Base-by-base conservation (phyloP, 2,797 vertebrate species). In the Xenops minutus region DNA sequence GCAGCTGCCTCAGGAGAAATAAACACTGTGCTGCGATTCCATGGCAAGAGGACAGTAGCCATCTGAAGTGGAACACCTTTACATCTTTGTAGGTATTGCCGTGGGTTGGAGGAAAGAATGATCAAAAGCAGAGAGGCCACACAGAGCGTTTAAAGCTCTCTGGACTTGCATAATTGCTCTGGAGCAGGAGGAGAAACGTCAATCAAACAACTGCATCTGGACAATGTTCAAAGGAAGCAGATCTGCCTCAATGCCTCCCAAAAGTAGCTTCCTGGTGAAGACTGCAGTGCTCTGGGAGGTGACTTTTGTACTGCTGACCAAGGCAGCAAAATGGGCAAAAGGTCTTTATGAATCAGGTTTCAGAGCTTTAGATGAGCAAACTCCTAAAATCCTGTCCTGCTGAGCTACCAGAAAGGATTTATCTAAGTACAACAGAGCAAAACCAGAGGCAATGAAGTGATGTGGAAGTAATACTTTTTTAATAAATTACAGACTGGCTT, bases 381-480 rank as follows among this genome's bases (percentile, higher is more conserved):
- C 20, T 61, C n/a, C 73, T 72, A 41, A 93, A 83, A 93, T 74
- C 72, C 82, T 73, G 86, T 41, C 68, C 75, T 44, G 26, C 75
- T 92, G 68, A 85, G 75, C 52, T 79, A 92, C 64, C 37, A 43
- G 66, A 51, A 75, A 81, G 90, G 54, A 72, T 90, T 95, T 88
- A 84, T 88, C 91, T 81, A 21, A 94, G 73, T 66, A 54, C 56
- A 61, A 18, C 82, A 43, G 49, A 85, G 86, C 62, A 67, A 89
- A 89, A 88, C 75, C 54, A 37, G 85, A 77, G 81, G 89, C 75
- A 52, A 24, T 54, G 84, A 93, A 91, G 55, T 80, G 79, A 92
- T 88, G 79, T 84, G 85, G 74, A 84, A 91, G 78, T 90, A 85
- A 79, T 85, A 55, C 43, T 67, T 90, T 83, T 85, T 75, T 81